Evolutionary conservation across 2,797 vertebrate species (phyloP).

Genomic region (Amphiprion clarkii): DNA sequence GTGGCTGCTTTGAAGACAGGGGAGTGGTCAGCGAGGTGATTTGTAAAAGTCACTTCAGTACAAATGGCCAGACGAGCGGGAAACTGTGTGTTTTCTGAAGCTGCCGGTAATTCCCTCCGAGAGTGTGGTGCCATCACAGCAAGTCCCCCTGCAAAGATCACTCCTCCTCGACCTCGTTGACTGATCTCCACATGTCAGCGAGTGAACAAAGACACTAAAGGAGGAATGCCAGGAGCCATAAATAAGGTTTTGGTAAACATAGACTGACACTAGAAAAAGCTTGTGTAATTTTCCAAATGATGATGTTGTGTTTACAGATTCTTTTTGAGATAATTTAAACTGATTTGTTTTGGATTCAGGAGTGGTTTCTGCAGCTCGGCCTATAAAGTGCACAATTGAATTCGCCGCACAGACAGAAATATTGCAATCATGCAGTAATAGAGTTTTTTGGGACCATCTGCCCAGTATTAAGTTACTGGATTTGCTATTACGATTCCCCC

Average conservation of each 20-base stretch:
- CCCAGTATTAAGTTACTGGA: slow-evolving; percentile 42
- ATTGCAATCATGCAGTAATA: not conserved
- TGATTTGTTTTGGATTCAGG: no score
- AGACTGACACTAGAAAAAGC: slow-evolving; percentile 46
- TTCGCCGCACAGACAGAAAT: not conserved
- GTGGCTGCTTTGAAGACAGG: slow-evolving; percentile 65
- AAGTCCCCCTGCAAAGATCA: slow-evolving; percentile 73
- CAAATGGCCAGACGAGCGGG: slow-evolving; percentile 67
- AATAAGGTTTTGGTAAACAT: slow-evolving; percentile 73
- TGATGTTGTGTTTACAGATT: slow-evolving; percentile 10
- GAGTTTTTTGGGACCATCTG: slow-evolving; percentile 16
- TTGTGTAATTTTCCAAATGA: slow-evolving; percentile 46
- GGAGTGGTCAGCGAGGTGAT: slow-evolving; percentile 55
- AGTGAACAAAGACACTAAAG: slow-evolving; percentile 65
- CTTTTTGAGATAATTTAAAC: not conserved
- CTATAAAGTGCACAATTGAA: not conserved
- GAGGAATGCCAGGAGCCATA: slow-evolving; percentile 60
- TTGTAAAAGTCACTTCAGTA: slow-evolving; percentile 68
- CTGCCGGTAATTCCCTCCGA: slow-evolving; percentile 60
- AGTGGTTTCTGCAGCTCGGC: not conserved
- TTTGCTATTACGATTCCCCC: slow-evolving; percentile 38
- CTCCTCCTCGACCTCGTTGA: slow-evolving; percentile 70
- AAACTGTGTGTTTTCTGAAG: slow-evolving; percentile 60
- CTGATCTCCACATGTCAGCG: slow-evolving; percentile 60
- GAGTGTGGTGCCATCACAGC: slow-evolving; percentile 43